These are phyloP conservation scores for Epinotia brunnichana DNA, from an alignment of 2,888 invertebrate species.

Conservation along the genomic window DNA sequence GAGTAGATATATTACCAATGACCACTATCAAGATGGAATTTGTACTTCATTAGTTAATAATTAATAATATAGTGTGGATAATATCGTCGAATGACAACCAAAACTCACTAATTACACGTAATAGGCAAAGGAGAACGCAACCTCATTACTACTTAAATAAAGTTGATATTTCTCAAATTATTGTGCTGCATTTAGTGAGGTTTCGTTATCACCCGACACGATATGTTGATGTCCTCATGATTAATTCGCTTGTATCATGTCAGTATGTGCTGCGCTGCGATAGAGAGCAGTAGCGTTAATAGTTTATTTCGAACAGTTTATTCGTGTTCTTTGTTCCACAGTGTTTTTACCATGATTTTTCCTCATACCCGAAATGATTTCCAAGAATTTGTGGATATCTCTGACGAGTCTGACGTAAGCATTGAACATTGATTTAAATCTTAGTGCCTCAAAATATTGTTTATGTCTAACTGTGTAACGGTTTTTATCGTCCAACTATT, in stretches of 20 bases:
- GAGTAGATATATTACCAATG: no score
- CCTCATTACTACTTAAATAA: no score
- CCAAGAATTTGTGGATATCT: not conserved
- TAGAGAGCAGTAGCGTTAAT: not conserved
- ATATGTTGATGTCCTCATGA: not conserved
- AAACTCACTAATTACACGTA: no score
- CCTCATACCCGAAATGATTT: not conserved
- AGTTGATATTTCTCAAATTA: no score
- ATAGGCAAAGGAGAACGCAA: no score
- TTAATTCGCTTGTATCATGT: not conserved
- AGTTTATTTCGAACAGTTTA: not conserved
- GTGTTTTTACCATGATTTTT: constrained; percentile 2
- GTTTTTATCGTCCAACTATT: not conserved
- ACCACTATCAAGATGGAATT: no score
- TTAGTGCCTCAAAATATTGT: not conserved
- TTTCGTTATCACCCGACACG: not conserved
- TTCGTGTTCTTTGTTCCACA: not conserved
- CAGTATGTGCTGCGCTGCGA: not conserved
- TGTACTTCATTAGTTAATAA: no score
- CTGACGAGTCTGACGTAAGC: not conserved
- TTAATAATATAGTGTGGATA: no score
- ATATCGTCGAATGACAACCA: no score
- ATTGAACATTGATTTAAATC: no score
- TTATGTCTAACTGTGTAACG: not conserved
- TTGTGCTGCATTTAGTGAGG: no score